Percentiles rank a stretch among this genome's conserved stretches.
phyloP scores from a whole-genome alignment of 2,888 invertebrate species.

The Gryllus longicercus region DNA sequence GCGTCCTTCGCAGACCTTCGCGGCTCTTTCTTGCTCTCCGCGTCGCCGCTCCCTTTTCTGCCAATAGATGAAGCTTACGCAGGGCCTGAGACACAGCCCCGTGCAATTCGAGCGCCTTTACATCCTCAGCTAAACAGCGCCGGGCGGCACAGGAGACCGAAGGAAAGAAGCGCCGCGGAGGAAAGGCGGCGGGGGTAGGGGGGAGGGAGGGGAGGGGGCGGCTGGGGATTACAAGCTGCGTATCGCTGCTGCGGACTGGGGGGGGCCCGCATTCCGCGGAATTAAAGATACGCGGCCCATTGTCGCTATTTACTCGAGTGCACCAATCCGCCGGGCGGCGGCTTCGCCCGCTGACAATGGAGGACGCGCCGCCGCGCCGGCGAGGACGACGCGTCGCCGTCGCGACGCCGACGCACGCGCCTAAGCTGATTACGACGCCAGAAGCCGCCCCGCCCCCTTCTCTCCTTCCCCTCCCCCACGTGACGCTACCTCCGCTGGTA shows the following conservation, averaged over 20 bases:
- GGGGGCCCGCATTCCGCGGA: no score
- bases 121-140: no score
- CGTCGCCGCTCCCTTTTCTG: no score
- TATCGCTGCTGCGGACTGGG: neutral
- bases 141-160: neutral
- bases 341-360: neutral
- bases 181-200: no score
- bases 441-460: neutral
- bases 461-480: neutral
- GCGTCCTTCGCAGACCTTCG: no score
- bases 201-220: neutral
- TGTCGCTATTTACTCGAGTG: conserved; percentile 8
- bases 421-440: conserved; percentile 17
- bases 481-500: no score
- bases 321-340: neutral
- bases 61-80: no score
- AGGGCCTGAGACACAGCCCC: no score
- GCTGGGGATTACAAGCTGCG: neutral
- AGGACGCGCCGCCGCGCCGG: neutral
- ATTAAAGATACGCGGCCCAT: neutral
- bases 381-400: neutral
- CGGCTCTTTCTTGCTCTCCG: no score
- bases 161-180: neutral
- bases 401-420: neutral
- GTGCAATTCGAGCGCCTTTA: no score